These are phyloP conservation scores for Platalea minor DNA, from an alignment of 2,797 vertebrate species.

Conservation along the genomic window DNA sequence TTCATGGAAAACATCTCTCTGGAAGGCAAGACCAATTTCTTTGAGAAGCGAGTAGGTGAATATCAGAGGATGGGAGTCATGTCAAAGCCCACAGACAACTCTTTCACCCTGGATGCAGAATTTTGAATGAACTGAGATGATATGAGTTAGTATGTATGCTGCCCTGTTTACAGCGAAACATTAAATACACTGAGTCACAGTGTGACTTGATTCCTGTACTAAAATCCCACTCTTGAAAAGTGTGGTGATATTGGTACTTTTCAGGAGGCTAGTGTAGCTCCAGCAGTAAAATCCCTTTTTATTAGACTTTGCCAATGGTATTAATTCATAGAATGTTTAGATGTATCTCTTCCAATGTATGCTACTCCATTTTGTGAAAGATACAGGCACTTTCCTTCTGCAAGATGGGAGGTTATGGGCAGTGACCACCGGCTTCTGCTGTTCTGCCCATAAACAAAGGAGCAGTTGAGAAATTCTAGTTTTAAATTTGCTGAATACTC, in stretches of 20 bases:
- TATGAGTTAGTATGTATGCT: background rate
- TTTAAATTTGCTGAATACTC: background rate
- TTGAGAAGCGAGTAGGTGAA: constrained; percentile 95
- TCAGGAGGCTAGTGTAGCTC: background rate
- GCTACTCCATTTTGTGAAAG: background rate
- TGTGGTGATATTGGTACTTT: background rate
- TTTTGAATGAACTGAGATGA: constrained; percentile 76
- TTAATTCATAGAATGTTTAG: constrained; percentile 19
- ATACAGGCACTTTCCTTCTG: background rate
- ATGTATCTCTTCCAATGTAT: background rate
- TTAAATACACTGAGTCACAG: background rate
- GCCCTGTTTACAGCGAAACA: background rate
- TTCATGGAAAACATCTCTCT: constrained; percentile 99
- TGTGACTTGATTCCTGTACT: background rate
- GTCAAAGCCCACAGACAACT: constrained; percentile 85
- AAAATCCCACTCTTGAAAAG: background rate
- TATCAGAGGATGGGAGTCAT: constrained; percentile 98
- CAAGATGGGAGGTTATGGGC: background rate
- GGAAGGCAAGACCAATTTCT: constrained; percentile 98
- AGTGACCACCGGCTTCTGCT: background rate
- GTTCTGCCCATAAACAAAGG: background rate
- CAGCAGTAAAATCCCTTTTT: background rate
- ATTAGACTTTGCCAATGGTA: background rate
- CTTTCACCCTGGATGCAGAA: constrained; percentile 92
- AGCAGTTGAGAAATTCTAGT: background rate